Conservation (phyloP, 2,113 vertebrate species). For the Sylvilagus bachmani region DNA sequence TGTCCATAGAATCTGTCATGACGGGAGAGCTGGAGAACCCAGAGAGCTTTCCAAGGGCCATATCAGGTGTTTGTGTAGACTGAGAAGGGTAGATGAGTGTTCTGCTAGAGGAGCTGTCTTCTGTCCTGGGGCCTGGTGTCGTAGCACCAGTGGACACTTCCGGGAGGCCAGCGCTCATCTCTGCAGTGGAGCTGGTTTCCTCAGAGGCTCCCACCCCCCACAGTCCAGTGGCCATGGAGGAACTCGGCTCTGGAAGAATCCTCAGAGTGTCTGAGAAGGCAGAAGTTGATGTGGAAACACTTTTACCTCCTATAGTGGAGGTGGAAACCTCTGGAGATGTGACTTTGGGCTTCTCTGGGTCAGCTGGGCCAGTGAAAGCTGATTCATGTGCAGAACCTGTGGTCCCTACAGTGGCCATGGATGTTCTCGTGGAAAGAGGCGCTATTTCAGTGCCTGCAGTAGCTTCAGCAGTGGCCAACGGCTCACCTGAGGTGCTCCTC, state of each 20-base stretch:
- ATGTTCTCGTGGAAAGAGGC: background rate
- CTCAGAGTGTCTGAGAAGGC: no score
- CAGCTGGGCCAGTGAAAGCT: background rate
- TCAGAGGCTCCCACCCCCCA: background rate
- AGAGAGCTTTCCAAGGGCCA: no score
- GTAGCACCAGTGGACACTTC: background rate
- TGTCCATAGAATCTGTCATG: no score
- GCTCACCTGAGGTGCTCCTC: no score
- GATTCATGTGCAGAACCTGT: background rate
- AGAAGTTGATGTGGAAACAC: background rate
- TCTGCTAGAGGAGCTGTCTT: background rate
- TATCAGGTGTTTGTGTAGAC: rapidly evolving
- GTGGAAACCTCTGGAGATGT: background rate
- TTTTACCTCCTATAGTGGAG: background rate
- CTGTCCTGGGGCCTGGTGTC: background rate
- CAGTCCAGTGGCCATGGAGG: background rate
- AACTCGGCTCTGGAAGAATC: background rate
- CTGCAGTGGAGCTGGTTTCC: background rate
- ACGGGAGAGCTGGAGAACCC: no score
- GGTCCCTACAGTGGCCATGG: background rate
- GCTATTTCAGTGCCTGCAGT: background rate
- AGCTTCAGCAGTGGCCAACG: background rate
- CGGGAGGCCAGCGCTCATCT: no score
- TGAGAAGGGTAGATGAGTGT: no score
- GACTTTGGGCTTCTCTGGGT: background rate